Conservation (phyloP, 2,888 invertebrate species). For the Phlogophora meticulosa region DNA sequence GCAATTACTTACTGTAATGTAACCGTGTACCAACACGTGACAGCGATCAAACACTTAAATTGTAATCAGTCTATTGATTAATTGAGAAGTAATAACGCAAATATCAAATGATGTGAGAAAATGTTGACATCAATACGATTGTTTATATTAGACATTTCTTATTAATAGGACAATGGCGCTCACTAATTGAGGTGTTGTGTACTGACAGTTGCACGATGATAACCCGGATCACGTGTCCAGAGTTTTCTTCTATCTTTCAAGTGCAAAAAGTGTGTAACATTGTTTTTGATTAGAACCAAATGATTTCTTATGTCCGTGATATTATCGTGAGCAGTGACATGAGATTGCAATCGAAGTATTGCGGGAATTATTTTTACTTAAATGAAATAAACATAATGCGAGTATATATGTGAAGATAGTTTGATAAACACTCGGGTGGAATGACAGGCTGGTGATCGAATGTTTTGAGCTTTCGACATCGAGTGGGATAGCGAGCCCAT, state of each 20-base stretch:
- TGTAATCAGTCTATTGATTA: constrained; percentile 33
- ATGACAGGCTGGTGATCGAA: background rate
- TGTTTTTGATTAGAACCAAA: constrained; percentile 22
- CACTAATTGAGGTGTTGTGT: constrained; percentile 11
- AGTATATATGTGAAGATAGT: background rate
- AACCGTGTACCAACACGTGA: constrained; percentile 30
- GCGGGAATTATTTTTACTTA: background rate
- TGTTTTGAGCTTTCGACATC: background rate
- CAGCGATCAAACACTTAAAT: background rate
- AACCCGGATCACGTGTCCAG: constrained; percentile 33
- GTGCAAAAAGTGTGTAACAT: constrained; percentile 29
- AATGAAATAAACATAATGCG: background rate
- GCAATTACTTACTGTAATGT: background rate
- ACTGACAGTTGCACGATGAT: background rate
- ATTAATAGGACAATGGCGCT: constrained; percentile 29
- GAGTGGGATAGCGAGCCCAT: no score
- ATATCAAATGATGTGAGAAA: constrained; percentile 48
- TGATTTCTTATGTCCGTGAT: constrained; percentile 14
- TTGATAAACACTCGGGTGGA: background rate
- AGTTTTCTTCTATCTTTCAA: constrained; percentile 21
- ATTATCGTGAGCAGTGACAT: constrained; percentile 30
- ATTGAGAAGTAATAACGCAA: constrained; percentile 38
- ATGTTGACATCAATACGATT: constrained; percentile 31
- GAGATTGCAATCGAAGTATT: constrained; percentile 22
- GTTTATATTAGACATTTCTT: constrained; percentile 20